A percentile compares a stretch with the other conserved stretches of the same genome.
These are phyloP conservation scores for Betta splendens DNA, from an alignment of 2,797 vertebrate species.

Conservation along the genomic window DNA sequence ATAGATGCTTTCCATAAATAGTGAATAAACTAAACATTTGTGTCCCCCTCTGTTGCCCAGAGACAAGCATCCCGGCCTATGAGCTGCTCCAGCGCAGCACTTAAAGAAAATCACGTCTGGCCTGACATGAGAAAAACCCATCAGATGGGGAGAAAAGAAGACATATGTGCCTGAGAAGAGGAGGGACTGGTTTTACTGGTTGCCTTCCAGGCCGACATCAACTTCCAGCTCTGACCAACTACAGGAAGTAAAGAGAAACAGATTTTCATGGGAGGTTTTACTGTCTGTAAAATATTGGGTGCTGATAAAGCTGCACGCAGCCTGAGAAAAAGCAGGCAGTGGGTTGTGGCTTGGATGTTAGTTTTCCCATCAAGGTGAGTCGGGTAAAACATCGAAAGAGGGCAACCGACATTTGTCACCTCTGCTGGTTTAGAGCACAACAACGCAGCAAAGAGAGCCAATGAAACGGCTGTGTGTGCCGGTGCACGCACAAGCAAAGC, in stretches of 20 bases:
- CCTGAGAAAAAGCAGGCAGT: conserved; percentile 21
- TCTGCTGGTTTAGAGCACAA: conserved; percentile 54
- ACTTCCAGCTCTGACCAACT: conserved; percentile 28
- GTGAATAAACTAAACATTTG: conserved; percentile 64
- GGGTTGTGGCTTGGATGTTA: conserved; percentile 45
- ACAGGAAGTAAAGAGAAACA: conserved; percentile 55
- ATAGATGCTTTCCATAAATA: conserved; percentile 66
- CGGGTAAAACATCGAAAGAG: conserved; percentile 52
- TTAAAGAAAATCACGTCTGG: conserved; percentile 77
- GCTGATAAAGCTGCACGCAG: conserved; percentile 53
- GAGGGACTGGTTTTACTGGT: conserved; percentile 56
- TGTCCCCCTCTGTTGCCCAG: conserved; percentile 30
- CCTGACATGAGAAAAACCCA: conserved; percentile 67
- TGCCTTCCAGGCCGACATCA: conserved; percentile 44
- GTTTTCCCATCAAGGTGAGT: conserved; percentile 60
- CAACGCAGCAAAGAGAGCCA: conserved; percentile 46
- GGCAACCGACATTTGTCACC: conserved; percentile 71
- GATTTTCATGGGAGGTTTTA: conserved; percentile 63
- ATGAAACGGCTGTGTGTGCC: conserved; percentile 53
- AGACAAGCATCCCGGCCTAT: conserved; percentile 55
- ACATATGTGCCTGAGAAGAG: conserved; percentile 31
- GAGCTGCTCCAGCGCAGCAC: conserved; percentile 53
- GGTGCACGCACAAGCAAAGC: conserved; percentile 40
- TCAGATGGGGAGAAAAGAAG: conserved; percentile 51
- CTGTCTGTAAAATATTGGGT: conserved; percentile 61